Evolutionary conservation across 2,888 invertebrate species (phyloP), one percentile per base, ranked within the genome.

Genomic region (Agrotis clavis): DNA sequence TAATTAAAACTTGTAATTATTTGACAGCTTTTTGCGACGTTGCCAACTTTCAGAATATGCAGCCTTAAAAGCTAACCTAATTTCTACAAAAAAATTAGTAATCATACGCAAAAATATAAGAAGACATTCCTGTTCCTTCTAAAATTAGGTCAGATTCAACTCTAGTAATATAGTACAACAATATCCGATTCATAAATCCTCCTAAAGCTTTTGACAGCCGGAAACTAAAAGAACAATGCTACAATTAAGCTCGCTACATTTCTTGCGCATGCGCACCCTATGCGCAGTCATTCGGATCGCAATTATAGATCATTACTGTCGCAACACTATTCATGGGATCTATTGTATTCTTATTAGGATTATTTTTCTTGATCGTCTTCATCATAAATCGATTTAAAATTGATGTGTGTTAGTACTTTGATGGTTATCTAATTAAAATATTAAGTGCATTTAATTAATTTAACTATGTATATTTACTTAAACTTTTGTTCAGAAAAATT

Each of bases 301-400:
- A 74, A 83, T 85, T 86, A 86, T 79, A 72, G 71, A 82, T 74
- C 82, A 82, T 82, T 80, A 83, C 81, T 84, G 81, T 84, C 77
- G 75, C 63, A 69, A 82, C 75, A 81, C 78, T 80, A 87, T 83
- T 87, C 84, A 87, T 86, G 74, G 78, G 53, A 78, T 80, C 88
- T 84, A 90, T 90, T 90, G 90, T 90, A 85, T 90, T 90, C 87
- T 87, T 87, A 87, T 86, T 82, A 82, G 77, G 64, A 66, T 74
- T 66, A 70, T 75, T 83, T 86, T 88, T 83, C 77, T 86, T 68
- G 71, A 74, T 74, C 73, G 63, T 11, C 9, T 41, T 41, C 41
- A 53, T 81, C 66, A 76, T 73, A 79, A 75, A 76, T 84, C 61
- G 74, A 50, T 69, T 78, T 66, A 18, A 71, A 74, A 67, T 77